A percentile compares a stretch with the other conserved stretches of the same genome.
Conservation (phyloP, 2,797 vertebrate genomes). For the Podarcis siculus region DNA sequence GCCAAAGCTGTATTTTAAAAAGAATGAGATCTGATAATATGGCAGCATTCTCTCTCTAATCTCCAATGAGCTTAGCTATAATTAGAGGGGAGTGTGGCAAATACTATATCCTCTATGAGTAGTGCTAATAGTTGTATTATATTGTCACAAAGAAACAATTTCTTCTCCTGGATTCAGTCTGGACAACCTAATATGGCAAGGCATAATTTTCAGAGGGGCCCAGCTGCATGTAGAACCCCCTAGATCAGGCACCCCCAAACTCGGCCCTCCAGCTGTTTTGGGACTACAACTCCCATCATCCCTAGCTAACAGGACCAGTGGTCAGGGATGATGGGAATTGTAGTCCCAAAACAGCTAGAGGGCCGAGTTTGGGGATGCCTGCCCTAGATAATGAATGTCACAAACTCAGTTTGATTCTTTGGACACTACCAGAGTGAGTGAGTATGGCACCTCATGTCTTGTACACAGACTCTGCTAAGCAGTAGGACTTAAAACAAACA, state of each 20-base stretch:
- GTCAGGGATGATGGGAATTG: neutral
- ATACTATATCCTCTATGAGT: conserved; percentile 64
- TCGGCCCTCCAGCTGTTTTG: too few species aligned
- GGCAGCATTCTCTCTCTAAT: conserved; percentile 52
- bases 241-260: too few species aligned
- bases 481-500: too few species aligned
- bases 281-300: too few species aligned
- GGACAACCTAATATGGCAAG: conserved; percentile 59
- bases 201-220: neutral
- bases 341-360: too few species aligned
- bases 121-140: conserved; percentile 66
- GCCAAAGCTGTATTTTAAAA: conserved; percentile 35
- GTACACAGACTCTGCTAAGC: neutral
- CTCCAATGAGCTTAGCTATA: conserved; percentile 63
- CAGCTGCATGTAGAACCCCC: fast-evolving
- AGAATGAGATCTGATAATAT: conserved; percentile 57
- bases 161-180: conserved; percentile 61
- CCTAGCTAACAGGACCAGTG: too few species aligned
- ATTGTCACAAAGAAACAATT: conserved; percentile 72
- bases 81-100: conserved; percentile 68
- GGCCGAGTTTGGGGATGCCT: too few species aligned
- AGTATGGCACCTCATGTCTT: neutral
- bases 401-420: neutral
- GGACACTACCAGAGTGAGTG: too few species aligned
- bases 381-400: neutral